A percentile compares a stretch with the other conserved stretches of the same genome.
Evolutionary conservation across 2,113 vertebrate species (phyloP).

Genomic region (Corythoichthys intestinalis): DNA sequence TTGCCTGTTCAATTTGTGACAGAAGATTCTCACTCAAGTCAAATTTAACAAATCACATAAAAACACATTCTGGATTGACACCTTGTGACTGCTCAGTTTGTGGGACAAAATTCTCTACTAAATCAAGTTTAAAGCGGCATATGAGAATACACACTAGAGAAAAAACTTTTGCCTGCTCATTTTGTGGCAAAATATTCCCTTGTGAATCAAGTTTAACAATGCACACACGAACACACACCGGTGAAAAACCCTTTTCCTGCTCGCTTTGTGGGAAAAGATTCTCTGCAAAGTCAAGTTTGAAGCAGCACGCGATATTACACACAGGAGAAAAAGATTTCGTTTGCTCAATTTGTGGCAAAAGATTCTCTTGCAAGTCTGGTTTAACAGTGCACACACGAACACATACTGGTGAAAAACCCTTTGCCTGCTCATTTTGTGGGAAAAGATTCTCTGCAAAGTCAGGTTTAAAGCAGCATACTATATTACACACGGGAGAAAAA

Average conservation of each 20-base stretch:
- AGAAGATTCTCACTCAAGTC: background rate
- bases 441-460: background rate
- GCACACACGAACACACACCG: background rate
- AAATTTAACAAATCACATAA: background rate
- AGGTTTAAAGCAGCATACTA: background rate
- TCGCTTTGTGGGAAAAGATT: background rate
- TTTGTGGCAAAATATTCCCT: background rate
- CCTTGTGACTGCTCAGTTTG: background rate
- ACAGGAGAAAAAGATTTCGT: background rate
- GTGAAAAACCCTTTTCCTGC: background rate
- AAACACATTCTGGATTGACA: background rate
- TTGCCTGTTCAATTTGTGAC: background rate
- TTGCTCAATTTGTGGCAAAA: background rate
- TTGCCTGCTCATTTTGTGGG: background rate
- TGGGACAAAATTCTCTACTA: background rate
- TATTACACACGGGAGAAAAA: background rate
- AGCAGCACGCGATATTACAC: background rate
- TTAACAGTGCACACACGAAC: background rate
- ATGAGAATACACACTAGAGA: background rate
- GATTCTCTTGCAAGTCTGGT: background rate
- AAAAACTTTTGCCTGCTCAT: background rate
- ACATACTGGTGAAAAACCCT: background rate
- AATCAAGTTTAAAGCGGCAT: background rate
- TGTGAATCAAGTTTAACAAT: background rate
- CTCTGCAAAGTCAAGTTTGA: background rate